Percentiles rank a stretch among this genome's conserved stretches.
These are phyloP conservation scores for Phataginus tricuspis DNA, from an alignment of 2,797 vertebrate genomes.

Conservation along the genomic window DNA sequence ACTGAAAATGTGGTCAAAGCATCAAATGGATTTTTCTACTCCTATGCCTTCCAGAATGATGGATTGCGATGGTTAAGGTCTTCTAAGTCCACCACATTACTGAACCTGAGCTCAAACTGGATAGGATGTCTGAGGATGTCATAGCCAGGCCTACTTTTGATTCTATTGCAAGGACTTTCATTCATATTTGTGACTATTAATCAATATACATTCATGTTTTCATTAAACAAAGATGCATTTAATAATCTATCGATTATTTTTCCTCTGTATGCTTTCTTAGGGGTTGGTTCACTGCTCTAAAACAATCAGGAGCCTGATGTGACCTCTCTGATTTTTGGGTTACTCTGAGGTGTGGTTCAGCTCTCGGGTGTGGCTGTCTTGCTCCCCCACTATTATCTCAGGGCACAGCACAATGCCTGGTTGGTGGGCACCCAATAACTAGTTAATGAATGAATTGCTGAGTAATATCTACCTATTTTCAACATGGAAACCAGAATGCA, in stretches of 20 bases:
- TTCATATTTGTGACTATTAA: constrained; percentile 36
- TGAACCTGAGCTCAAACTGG: not conserved
- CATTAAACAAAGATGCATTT: not conserved
- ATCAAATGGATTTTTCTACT: constrained; percentile 58
- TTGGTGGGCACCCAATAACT: not conserved
- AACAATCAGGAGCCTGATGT: not conserved
- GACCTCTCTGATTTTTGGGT: not conserved
- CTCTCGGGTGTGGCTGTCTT: not conserved
- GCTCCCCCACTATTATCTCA: not conserved
- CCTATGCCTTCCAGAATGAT: constrained; percentile 51
- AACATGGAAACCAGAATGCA: not conserved
- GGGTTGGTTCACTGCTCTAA: not conserved
- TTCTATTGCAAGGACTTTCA: not conserved
- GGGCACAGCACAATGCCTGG: not conserved
- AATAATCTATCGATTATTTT: not conserved
- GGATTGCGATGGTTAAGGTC: constrained; percentile 38
- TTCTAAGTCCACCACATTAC: constrained; percentile 21
- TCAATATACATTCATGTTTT: not conserved
- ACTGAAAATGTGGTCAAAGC: constrained; percentile 60
- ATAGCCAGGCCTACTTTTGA: not conserved
- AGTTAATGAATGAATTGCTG: not conserved
- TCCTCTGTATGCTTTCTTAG: not conserved
- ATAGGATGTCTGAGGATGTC: constrained; percentile 5
- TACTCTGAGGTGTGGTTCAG: not conserved
- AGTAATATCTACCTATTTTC: not conserved